phyloP scores from a whole-genome alignment of 2,113 vertebrate genomes.

The Microtus richardsoni region DNA sequence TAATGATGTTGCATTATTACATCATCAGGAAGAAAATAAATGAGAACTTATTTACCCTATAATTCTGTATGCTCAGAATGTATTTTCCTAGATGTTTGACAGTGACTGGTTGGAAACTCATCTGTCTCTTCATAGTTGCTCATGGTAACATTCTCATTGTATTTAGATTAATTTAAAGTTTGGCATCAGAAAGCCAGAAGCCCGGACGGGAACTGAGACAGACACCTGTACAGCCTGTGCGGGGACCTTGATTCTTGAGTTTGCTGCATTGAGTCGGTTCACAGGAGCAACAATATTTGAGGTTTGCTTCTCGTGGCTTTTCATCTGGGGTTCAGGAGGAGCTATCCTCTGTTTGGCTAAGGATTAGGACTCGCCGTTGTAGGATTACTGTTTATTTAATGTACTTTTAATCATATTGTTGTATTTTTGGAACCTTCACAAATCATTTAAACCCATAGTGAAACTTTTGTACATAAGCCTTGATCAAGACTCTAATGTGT shows the following conservation, averaged over 20 bases:
- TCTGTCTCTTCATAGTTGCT: conserved; percentile 10
- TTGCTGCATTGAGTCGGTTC: conserved; percentile 98
- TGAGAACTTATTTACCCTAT: background rate
- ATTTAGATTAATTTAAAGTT: conserved; percentile 95
- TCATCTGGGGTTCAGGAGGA: conserved; percentile 55
- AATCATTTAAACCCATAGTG: background rate
- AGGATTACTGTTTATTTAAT: background rate
- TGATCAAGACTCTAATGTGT: conserved; percentile 4
- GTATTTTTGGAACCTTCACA: conserved; percentile 4
- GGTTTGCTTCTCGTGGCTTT: conserved; percentile 87
- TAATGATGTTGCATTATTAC: conserved; percentile 20
- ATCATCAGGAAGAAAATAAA: background rate
- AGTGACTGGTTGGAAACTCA: background rate
- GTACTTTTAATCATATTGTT: background rate
- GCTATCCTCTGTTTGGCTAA: background rate
- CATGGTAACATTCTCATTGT: conserved; percentile 43
- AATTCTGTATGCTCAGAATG: background rate
- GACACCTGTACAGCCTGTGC: conserved; percentile 99
- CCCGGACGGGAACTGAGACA: conserved; percentile 97
- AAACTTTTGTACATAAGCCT: conserved; percentile 28
- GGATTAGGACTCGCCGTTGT: background rate
- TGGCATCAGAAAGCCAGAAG: conserved; percentile 95
- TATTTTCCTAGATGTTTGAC: conserved; percentile 13
- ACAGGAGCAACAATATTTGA: conserved; percentile 97
- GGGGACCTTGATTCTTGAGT: conserved; percentile 98